Evolutionary conservation across 2,888 invertebrate genomes (phyloP).

Genomic region (Holacanthella duospinosa): DNA sequence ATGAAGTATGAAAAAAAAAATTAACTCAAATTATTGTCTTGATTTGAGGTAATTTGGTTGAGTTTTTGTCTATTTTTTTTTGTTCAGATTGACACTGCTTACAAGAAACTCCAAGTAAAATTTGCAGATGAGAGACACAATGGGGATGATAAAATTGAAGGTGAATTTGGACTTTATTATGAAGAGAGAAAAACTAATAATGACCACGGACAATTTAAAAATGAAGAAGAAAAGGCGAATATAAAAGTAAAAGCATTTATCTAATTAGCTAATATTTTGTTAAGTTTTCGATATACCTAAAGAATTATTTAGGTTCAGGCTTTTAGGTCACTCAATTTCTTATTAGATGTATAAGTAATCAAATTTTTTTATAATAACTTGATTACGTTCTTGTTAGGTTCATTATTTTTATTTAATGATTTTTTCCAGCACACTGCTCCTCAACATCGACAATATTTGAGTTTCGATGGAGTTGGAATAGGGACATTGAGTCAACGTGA

Average conservation of each 20-base stretch:
- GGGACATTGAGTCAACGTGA: conserved; percentile 69
- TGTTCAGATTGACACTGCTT: conserved; percentile 59
- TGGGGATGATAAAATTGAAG: conserved; percentile 41
- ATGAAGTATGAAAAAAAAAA: conserved; percentile 45
- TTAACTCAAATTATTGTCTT: conserved; percentile 11
- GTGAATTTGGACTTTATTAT: conserved; percentile 41
- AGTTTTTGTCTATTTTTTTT: background rate
- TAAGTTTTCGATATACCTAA: too few relatives aligned
- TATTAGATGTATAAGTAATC: too few relatives aligned
- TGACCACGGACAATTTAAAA: too few relatives aligned
- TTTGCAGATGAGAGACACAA: conserved; percentile 53
- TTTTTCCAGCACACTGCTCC: conserved; percentile 64
- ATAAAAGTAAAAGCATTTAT: conserved; percentile 31
- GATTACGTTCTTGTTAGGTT: too few relatives aligned
- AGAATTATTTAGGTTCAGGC: too few relatives aligned
- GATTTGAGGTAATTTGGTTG: too few relatives aligned
- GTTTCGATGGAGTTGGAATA: conserved; percentile 63
- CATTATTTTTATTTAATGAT: conserved; percentile 30
- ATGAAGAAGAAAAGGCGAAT: conserved; percentile 20
- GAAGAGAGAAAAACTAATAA: conserved; percentile 42
- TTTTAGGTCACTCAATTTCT: too few relatives aligned
- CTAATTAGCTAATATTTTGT: background rate
- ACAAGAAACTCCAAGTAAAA: conserved; percentile 57
- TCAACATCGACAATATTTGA: conserved; percentile 75
- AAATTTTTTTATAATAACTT: too few relatives aligned